phyloP scores from a whole-genome alignment of 2,797 vertebrate species.

The Melanotaenia trifasciata region DNA sequence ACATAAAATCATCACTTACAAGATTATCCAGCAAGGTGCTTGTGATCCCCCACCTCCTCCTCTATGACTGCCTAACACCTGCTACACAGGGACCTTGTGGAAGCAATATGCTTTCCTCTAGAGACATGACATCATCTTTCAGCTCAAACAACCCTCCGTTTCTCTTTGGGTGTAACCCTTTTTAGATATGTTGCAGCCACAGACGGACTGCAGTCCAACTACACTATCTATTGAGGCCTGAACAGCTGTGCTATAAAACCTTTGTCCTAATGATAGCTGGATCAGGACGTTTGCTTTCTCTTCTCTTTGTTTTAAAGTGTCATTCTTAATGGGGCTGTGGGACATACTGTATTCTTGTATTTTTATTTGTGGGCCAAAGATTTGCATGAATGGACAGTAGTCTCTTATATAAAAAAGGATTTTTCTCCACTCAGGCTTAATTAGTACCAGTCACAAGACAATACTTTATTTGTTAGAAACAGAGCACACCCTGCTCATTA shows the following conservation, averaged over 20 bases:
- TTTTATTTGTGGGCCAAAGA: neutral
- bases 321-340: neutral
- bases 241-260: slow-evolving; percentile 27
- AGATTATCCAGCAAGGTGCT: slow-evolving; percentile 50
- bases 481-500: slow-evolving; percentile 31
- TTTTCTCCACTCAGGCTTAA: slow-evolving; percentile 12
- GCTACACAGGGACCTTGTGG: slow-evolving; percentile 54
- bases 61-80: slow-evolving; percentile 62
- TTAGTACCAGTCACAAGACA: slow-evolving; percentile 13
- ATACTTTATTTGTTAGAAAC: slow-evolving; percentile 22
- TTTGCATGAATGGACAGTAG: slow-evolving; percentile 2
- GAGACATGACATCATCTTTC: slow-evolving; percentile 70
- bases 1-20: slow-evolving; percentile 61
- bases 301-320: neutral
- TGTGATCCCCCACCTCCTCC: slow-evolving; percentile 34
- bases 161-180: slow-evolving; percentile 63
- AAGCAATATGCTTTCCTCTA: slow-evolving; percentile 52
- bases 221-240: slow-evolving; percentile 22
- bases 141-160: slow-evolving; percentile 42
- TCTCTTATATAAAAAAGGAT: slow-evolving; percentile 5
- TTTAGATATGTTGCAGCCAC: slow-evolving; percentile 40
- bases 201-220: slow-evolving; percentile 35
- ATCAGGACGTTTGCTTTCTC: neutral
- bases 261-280: neutral
- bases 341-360: neutral